Evolutionary conservation across 2,797 vertebrate species (phyloP).

Genomic region (Hydrolagus colliei): DNA sequence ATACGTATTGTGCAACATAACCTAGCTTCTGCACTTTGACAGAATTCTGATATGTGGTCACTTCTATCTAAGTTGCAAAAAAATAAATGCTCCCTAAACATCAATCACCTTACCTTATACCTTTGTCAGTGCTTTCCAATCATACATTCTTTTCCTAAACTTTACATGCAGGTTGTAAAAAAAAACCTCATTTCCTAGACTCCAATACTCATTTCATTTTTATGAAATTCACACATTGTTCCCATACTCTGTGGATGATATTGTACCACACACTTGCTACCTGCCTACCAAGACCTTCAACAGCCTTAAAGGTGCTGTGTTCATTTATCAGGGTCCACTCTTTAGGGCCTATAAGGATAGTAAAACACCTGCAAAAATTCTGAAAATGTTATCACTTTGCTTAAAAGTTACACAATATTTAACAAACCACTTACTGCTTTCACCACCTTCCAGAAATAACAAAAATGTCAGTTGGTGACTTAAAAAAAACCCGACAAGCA

Average conservation of each 20-base stretch:
- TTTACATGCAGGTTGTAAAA: slow-evolving; percentile 9
- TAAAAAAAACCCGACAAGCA: slow-evolving; percentile 9
- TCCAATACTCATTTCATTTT: slow-evolving; percentile 1
- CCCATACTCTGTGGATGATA: slow-evolving; percentile 11
- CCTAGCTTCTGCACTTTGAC: slow-evolving; percentile 52
- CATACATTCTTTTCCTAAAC: slow-evolving; percentile 27
- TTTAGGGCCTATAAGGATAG: slow-evolving; percentile 9
- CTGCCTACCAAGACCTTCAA: slow-evolving; percentile 21
- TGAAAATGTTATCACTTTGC: neutral
- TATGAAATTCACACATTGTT: neutral
- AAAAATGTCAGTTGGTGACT: slow-evolving; percentile 23
- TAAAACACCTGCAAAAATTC: neutral
- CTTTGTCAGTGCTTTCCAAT: slow-evolving; percentile 30
- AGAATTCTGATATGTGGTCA: slow-evolving; percentile 63
- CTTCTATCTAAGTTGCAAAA: slow-evolving; percentile 41
- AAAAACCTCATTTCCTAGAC: slow-evolving; percentile 9
- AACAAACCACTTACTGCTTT: neutral
- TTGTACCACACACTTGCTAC: slow-evolving; percentile 4
- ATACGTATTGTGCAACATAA: slow-evolving; percentile 57
- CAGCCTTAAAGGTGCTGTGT: slow-evolving; percentile 11
- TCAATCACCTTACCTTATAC: slow-evolving; percentile 22
- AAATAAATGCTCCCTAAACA: slow-evolving; percentile 22
- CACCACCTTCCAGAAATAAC: neutral
- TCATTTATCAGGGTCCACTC: slow-evolving; percentile 4
- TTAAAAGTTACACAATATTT: slow-evolving; percentile 25